Conservation (phyloP, 2,888 invertebrate species). For the Cephalotes varians region DNA sequence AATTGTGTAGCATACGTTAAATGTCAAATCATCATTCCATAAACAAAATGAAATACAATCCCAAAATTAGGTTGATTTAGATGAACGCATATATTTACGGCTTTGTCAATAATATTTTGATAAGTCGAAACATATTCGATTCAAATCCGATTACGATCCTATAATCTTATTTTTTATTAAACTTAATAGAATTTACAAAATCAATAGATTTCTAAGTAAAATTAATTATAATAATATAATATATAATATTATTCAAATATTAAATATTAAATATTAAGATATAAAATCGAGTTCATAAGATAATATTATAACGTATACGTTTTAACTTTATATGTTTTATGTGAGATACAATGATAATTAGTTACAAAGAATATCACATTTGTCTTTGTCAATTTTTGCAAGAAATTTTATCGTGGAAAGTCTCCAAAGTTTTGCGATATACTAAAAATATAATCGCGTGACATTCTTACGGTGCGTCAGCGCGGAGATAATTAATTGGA, state of each 20-base stretch:
- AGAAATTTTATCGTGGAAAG: not conserved
- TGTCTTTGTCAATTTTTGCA: conserved; percentile 19
- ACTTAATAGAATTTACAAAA: not conserved
- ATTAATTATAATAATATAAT: not conserved
- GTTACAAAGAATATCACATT: not conserved
- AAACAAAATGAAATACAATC: not conserved
- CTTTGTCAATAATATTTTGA: conserved; percentile 20
- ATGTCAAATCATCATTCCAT: not conserved
- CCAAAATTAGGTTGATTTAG: conserved; percentile 45
- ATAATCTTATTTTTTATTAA: not conserved
- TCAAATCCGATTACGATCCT: not conserved
- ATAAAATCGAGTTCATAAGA: not conserved
- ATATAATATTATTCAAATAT: too few species aligned
- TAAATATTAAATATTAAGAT: not conserved
- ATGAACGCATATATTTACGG: not conserved
- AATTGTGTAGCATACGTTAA: conserved; percentile 41
- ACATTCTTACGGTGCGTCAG: conserved; percentile 74
- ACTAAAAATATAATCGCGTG: conserved; percentile 70
- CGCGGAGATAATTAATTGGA: conserved; percentile 74
- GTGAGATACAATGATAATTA: conserved; percentile 1
- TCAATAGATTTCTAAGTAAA: not conserved
- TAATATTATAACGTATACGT: not conserved
- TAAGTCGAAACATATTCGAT: not conserved
- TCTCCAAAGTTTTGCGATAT: conserved; percentile 39
- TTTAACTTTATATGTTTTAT: not conserved